Evolutionary conservation across 2,888 invertebrate genomes (phyloP).

Genomic region (Scelioninae gen. 1): DNA sequence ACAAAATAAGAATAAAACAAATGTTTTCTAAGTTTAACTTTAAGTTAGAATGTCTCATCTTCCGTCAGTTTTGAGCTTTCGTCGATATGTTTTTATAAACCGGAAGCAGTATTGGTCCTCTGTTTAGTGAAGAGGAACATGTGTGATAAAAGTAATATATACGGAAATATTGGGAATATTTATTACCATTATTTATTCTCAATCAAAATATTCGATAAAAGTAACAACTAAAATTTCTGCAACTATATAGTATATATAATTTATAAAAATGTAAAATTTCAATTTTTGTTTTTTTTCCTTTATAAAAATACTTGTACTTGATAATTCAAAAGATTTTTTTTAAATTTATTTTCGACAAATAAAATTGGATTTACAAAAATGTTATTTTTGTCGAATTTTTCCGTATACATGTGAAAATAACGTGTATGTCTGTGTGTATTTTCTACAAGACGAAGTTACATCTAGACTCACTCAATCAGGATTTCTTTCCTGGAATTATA

Average conservation of each 20-base stretch:
- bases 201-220: constrained; percentile 31
- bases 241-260: no score
- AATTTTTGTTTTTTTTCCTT: no score
- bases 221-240: no score
- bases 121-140: constrained; percentile 68
- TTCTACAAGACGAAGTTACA: constrained; percentile 42
- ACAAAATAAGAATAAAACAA: constrained; percentile 6
- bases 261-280: no score
- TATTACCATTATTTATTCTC: constrained; percentile 25
- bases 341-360: no score
- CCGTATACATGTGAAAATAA: constrained; percentile 18
- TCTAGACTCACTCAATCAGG: neutral
- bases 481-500: neutral
- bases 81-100: constrained; percentile 67
- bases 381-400: no score
- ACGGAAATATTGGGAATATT: constrained; percentile 40
- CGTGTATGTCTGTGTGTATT: constrained; percentile 36
- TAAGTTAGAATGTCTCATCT: constrained; percentile 47
- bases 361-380: no score
- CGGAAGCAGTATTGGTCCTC: constrained; percentile 80
- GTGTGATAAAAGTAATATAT: constrained; percentile 57
- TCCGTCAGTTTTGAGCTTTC: constrained; percentile 66
- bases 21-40: constrained; percentile 35
- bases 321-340: no score
- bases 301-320: no score